Conservation (phyloP, 2,888 invertebrate genomes). For the Cheilosia urbana region DNA sequence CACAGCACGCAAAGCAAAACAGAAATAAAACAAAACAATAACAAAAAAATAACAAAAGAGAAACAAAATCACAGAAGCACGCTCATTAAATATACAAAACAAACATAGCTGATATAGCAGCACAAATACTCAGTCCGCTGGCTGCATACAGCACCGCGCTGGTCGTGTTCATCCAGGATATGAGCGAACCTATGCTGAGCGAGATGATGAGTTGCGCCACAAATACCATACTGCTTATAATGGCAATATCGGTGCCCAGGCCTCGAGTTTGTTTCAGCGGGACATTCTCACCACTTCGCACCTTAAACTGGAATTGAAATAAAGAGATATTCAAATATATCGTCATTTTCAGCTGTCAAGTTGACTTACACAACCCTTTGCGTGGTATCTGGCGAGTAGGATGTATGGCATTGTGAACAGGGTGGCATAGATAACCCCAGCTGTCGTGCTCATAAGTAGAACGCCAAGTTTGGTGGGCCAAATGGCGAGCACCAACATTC, state of each 20-base stretch:
- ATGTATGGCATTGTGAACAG: conserved; percentile 84
- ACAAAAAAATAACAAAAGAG: neutral
- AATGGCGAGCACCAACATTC: conserved; percentile 83
- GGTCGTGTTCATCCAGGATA: conserved; percentile 81
- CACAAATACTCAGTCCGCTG: conserved; percentile 81
- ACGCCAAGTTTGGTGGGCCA: conserved; percentile 83
- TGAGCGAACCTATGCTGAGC: conserved; percentile 81
- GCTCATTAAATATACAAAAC: conserved; percentile 81
- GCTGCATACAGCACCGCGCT: conserved; percentile 83
- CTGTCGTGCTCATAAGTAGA: conserved; percentile 82
- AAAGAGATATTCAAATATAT: neutral
- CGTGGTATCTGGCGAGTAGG: conserved; percentile 83
- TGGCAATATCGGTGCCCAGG: conserved; percentile 84
- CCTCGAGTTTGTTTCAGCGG: conserved; percentile 83
- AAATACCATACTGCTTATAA: conserved; percentile 84
- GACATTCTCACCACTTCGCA: conserved; percentile 81
- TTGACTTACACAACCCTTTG: conserved; percentile 83
- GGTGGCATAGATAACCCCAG: conserved; percentile 83
- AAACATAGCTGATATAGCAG: conserved; percentile 83
- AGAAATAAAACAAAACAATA: neutral
- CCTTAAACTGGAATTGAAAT: conserved; percentile 79
- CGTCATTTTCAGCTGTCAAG: neutral
- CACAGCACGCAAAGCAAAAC: conserved; percentile 37
- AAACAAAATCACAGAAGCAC: conserved; percentile 14
- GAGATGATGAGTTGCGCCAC: conserved; percentile 83